Base-by-base conservation (phyloP, 2,888 invertebrate species). In the Drosophila phalerata region DNA sequence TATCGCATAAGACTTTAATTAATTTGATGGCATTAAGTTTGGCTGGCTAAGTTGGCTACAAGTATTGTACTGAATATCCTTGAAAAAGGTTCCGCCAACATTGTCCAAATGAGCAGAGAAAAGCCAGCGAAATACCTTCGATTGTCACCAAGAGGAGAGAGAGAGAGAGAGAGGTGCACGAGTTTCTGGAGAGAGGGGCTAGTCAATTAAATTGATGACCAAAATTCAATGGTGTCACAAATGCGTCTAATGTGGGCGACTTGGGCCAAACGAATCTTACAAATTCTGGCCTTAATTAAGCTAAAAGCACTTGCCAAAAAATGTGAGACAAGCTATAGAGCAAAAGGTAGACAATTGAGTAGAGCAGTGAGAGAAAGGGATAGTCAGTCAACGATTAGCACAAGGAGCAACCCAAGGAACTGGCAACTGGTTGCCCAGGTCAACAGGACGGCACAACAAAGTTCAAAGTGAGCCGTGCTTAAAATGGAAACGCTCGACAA, bases 191-290 rank as follows among this genome's bases (percentile, higher is more conserved):
- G 11, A 25, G 42, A 30, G 25, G 32, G 38, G 11, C 32, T 51
- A n/a, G 42, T 68, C 69, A 69, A 76, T 76, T 76, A 58, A 73
- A 62, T 65, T 76, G 69, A 76, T 76, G 69, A 55, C 34, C 69
- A 30, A 55, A 53, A 69, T 45, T 61, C 42, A 49, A 75, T 68
- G 51, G 58, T 71, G 58, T 71, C 58, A 57, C 22, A 56, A 49
- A 22, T 69, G 61, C 37, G 37, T 38, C 40, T 28, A 25, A 30
- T n/a, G 30, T 42, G 62, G 38, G 53, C 15, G 47, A 25, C 22
- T 53, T 45, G 34, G 5, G 3, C 9, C 49, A 17, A 4, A 43
- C 17, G 49, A 45, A 32, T 22, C 53, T 17, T 40, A 42, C 34
- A 45, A 30, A 34, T 40, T 51, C 37, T 25, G 60, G 8, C 53